A percentile compares a stretch with the other conserved stretches of the same genome.
Conservation (phyloP, 2,797 vertebrate genomes). For the Alcedo atthis region DNA sequence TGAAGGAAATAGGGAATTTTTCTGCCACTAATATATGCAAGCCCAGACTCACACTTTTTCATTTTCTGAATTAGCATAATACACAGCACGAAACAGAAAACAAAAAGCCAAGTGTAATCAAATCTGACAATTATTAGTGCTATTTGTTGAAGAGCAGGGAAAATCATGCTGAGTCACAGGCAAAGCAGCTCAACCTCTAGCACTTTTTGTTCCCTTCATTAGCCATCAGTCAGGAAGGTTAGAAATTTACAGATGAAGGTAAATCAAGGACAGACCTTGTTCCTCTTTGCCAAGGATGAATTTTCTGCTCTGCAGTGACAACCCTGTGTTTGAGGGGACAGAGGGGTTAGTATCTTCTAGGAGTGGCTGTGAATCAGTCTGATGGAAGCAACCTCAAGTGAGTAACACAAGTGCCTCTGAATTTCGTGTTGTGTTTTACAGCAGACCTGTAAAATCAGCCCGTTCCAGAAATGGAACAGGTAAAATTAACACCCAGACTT, state of each 20-base stretch:
- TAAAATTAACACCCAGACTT: not conserved
- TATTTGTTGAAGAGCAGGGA: slow-evolving; percentile 61
- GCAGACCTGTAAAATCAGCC: not conserved
- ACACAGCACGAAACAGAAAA: slow-evolving; percentile 58
- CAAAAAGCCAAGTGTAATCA: slow-evolving; percentile 52
- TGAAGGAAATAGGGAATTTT: not conserved
- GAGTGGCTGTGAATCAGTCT: slow-evolving; percentile 13
- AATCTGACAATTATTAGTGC: slow-evolving; percentile 66
- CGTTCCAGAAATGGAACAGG: not conserved
- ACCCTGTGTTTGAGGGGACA: not conserved
- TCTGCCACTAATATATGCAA: not conserved
- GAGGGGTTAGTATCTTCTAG: not conserved
- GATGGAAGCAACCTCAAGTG: slow-evolving; percentile 22
- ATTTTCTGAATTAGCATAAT: slow-evolving; percentile 29
- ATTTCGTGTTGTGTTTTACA: not conserved
- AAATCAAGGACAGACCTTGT: slow-evolving; percentile 49
- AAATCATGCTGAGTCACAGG: slow-evolving; percentile 57
- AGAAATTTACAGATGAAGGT: slow-evolving; percentile 66
- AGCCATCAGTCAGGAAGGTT: slow-evolving; percentile 62
- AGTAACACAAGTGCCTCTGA: not conserved
- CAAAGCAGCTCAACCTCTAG: slow-evolving; percentile 53
- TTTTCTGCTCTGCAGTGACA: not conserved
- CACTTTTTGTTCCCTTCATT: slow-evolving; percentile 62
- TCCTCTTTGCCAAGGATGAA: slow-evolving; percentile 47
- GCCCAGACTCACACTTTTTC: slow-evolving; percentile 1